Percentiles rank a stretch among this genome's conserved stretches.
Evolutionary conservation across 2,888 invertebrate species (phyloP).

Genomic region (Malacosoma neustria): DNA sequence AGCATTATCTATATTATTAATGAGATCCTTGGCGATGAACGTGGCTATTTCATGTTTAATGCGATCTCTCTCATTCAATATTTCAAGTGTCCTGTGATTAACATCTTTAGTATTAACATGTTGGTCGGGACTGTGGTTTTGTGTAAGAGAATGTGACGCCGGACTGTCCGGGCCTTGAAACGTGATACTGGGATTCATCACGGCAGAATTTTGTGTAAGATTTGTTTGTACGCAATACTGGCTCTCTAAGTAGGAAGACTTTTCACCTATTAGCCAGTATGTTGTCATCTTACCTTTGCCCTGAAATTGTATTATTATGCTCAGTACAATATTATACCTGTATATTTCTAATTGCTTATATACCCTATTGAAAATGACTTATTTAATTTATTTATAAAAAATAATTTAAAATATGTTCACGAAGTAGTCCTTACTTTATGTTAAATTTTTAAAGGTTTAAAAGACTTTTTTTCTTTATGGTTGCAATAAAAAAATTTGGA

Average conservation of each 20-base stretch:
- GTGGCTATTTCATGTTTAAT: constrained; percentile 66
- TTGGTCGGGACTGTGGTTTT: constrained; percentile 53
- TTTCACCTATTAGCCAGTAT: constrained; percentile 90
- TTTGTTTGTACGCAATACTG: constrained; percentile 26
- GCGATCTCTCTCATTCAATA: constrained; percentile 50
- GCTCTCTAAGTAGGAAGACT: constrained; percentile 29
- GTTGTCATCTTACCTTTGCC: constrained; percentile 93
- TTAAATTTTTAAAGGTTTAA: too few relatives aligned
- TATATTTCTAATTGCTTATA: too few relatives aligned
- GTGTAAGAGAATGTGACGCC: constrained; percentile 53
- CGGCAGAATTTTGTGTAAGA: constrained; percentile 23
- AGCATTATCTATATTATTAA: constrained; percentile 59
- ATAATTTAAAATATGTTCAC: too few relatives aligned
- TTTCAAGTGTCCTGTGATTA: constrained; percentile 37
- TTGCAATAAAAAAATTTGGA: too few relatives aligned
- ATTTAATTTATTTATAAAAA: too few relatives aligned
- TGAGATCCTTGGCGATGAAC: constrained; percentile 61
- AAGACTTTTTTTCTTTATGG: too few relatives aligned
- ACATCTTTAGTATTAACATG: constrained; percentile 34
- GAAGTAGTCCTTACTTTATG: too few relatives aligned
- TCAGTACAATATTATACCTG: too few relatives aligned
- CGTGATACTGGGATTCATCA: constrained; percentile 58
- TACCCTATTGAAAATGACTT: too few relatives aligned
- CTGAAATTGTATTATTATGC: constrained; percentile 58
- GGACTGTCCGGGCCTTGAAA: constrained; percentile 68